Percentiles rank a stretch among this genome's conserved stretches.
Conservation (phyloP, 1,140 invertebrate genomes). For the Pogonognathellus flavescens region DNA sequence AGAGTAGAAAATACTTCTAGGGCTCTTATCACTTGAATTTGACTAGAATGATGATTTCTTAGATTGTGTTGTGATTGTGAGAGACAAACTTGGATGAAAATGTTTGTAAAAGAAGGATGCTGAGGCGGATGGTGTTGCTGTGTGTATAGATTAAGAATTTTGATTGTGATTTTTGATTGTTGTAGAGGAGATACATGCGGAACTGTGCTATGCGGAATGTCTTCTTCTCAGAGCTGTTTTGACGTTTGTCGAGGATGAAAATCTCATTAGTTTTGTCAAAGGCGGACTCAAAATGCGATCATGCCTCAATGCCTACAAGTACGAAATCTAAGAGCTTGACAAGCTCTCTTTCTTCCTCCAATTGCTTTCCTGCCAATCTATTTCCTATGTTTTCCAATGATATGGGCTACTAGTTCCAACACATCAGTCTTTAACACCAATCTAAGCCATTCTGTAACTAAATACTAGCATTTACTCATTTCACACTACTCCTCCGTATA, state of each 20-base stretch:
- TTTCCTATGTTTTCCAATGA: constrained; percentile 27
- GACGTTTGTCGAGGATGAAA: constrained; percentile 93
- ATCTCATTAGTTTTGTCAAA: constrained; percentile 91
- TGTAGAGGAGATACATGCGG: constrained; percentile 91
- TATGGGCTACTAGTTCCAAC: background rate
- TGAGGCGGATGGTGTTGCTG: background rate
- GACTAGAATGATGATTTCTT: too few relatives aligned
- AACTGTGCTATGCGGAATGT: constrained; percentile 93
- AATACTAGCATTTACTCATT: background rate
- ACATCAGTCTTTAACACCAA: background rate
- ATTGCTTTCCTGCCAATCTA: constrained; percentile 47
- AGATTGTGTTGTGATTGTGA: too few relatives aligned
- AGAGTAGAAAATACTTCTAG: too few relatives aligned
- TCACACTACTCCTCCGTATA: background rate
- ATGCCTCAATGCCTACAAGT: constrained; percentile 95
- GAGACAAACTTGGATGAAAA: background rate
- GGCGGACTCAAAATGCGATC: constrained; percentile 93
- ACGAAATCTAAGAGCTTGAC: constrained; percentile 69
- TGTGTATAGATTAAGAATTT: constrained; percentile 35
- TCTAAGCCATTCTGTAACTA: background rate
- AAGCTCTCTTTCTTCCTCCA: constrained; percentile 33
- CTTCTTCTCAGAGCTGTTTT: constrained; percentile 88
- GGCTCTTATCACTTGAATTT: too few relatives aligned
- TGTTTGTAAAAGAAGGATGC: background rate
- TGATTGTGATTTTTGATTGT: constrained; percentile 44